These are phyloP conservation scores for Aphelocoma californica DNA, from an alignment of 2,797 vertebrate genomes.

Conservation along the genomic window DNA sequence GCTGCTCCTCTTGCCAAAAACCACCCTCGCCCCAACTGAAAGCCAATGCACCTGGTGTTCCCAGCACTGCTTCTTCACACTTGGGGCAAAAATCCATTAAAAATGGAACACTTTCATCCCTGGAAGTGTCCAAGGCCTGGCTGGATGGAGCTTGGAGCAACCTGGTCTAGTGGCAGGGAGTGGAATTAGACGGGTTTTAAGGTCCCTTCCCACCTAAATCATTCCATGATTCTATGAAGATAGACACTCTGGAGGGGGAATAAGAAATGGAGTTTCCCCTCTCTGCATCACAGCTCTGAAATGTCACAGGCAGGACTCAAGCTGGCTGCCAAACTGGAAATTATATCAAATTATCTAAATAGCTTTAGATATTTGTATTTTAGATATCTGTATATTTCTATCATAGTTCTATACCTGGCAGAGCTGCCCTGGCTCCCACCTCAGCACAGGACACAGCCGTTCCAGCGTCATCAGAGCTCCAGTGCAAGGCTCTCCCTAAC, in stretches of 20 bases:
- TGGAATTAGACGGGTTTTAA: not conserved
- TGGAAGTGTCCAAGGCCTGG: not conserved
- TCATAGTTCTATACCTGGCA: not conserved
- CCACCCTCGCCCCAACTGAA: not conserved
- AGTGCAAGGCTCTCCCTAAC: not conserved
- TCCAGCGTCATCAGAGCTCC: accelerated
- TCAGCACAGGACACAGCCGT: accelerated
- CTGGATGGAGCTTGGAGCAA: not conserved
- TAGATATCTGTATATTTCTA: not conserved
- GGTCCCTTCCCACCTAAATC: not conserved
- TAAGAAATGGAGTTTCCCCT: not conserved
- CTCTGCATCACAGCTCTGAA: not conserved
- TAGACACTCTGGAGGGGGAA: not conserved
- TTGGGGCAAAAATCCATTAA: not conserved
- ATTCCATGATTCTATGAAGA: not conserved
- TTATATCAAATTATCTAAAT: not conserved
- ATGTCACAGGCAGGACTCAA: not conserved
- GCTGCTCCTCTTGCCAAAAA: not conserved
- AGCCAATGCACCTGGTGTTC: not conserved
- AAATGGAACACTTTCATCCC: not conserved
- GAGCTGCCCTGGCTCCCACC: not conserved
- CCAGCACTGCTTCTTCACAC: accelerated
- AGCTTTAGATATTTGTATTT: not conserved
- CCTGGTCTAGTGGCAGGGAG: not conserved
- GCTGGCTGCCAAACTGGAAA: not conserved